Evolutionary conservation across 2,797 vertebrate species (phyloP), one percentile per base, ranked within the genome.

Genomic region (Betta splendens): DNA sequence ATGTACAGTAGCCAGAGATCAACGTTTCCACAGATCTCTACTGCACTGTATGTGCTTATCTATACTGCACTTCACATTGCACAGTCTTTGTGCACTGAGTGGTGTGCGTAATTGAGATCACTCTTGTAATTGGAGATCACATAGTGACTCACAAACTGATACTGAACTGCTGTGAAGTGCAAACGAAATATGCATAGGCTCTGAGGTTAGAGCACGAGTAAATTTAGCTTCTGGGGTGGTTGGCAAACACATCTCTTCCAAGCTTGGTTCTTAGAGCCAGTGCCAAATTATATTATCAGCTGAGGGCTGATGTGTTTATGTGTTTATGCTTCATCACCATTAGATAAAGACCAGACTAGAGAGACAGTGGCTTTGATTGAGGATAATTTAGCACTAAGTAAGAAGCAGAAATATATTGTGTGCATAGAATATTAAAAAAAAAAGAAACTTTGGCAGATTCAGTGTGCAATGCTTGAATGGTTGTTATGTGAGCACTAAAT

Each of bases 201-300:
- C 23, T 20, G 17, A 69, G 74, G 77, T 71, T 66, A 64, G 42
- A 64, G 69, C 28, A 51, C 56, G 78, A 80, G 80, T 84, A 72
- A 62, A 86, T 84, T 75, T 82, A 83, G 72, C 81, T 68, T 49
- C 47, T 17, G 42, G 80, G 82, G 75, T 50, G 70, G 63, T 85
- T 64, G 73, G 68, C 79, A 75, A 60, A 69, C 67, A 62, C 51
- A 32, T 78, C 57, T 43, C 20, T 51, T 65, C 32, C 70, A 40
- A 76, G 32, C 51, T 76, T 48, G 32, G 51, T 28, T 67, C 75
- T 52, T 13, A 3, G 42, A 72, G 75, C 69, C 17, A 55, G 33
- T 83, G 85, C 80, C 79, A 79, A 71, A 77, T 82, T 79, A 66
- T 63, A 71, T 85, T 80, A 85, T 77, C 74, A 47, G 80, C 67